Conservation (phyloP, 2,113 vertebrate species). For the Etheostoma cragini region DNA sequence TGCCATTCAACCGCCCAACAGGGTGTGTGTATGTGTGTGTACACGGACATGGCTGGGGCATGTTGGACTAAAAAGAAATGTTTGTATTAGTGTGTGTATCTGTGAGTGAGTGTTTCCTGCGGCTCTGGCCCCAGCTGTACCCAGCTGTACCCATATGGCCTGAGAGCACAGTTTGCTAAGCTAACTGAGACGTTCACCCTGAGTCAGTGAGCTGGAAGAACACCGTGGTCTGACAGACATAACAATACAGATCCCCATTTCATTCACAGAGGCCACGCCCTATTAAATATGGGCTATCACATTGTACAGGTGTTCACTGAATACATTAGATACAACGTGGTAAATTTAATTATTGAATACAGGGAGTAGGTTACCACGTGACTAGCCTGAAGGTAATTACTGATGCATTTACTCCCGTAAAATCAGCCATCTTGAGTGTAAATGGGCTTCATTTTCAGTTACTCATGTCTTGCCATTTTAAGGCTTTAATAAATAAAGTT, state of each 20-base stretch:
- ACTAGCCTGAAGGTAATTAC: conserved; percentile 27
- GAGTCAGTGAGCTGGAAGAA: conserved; percentile 63
- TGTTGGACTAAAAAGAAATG: conserved; percentile 30
- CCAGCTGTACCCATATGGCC: conserved; percentile 77
- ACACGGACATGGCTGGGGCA: conserved; percentile 21
- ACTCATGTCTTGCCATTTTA: conserved; percentile 13
- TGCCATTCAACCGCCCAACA: conserved; percentile 13
- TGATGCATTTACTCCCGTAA: background rate
- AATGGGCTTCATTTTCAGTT: background rate
- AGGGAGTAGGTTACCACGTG: conserved; percentile 17
- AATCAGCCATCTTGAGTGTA: background rate
- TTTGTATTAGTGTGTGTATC: conserved; percentile 57
- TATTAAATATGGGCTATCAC: background rate
- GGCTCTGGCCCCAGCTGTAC: conserved; percentile 70
- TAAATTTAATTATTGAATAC: conserved; percentile 18
- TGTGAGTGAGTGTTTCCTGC: conserved; percentile 66
- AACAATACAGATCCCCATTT: conserved; percentile 25
- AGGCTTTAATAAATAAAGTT: background rate
- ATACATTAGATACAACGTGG: conserved; percentile 14
- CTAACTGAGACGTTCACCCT: conserved; percentile 67
- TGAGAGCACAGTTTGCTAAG: conserved; percentile 67
- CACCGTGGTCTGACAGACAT: conserved; percentile 37
- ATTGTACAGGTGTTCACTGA: conserved; percentile 30
- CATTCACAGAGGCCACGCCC: background rate
- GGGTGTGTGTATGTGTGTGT: conserved; percentile 5